Base-by-base conservation (phyloP, 2,797 vertebrate species). In the Sylvilagus floridanus region DNA sequence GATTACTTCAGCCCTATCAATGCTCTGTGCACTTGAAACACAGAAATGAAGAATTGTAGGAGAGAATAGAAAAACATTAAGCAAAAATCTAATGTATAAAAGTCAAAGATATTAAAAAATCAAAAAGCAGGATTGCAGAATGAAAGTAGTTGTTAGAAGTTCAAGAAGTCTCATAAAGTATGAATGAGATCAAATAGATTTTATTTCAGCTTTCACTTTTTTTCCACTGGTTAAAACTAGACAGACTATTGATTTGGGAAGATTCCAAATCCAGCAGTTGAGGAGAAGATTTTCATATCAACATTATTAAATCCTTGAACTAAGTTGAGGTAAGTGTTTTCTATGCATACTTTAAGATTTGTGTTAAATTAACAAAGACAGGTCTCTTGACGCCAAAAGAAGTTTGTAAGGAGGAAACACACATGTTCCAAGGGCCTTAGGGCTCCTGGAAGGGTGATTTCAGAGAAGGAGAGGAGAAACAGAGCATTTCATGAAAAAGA, bases 341-440 rank as follows among this genome's bases (percentile, higher is more conserved):
- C 88, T 84, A 63, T 35, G 68, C 90, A 69, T 65, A 63, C 81
- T 94, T 91, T 94, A 35, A 35, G 72, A 83, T 96, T 97, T 96
- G 86, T 93, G 37, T 95, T 94, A 95, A 96, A 96, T 96, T 96
- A 94, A 84, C 72, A 94, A 69, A 93, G 76, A 90, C 95, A 93
- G 82, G 35, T 42, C 60, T 85, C 54, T 71, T n/a, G 17, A 81
- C 87, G 83, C 94, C 86, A 95, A 94, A 28, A 90, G 83, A 95
- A 77, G 57, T 95, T 88, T 96, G 57, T 76, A 84, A 92, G 76
- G 60, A 95, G 76, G 90, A 95, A 93, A 47, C 83, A 87, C 94
- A 95, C 81, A 26, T 83, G 71, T 95, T 96, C 76, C 93, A 89
- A 94, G 1, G 42, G 77, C 95, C 88, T 87, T 54, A 14, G 94